phyloP scores from a whole-genome alignment of 2,113 vertebrate genomes.

The Corydoras sp. region DNA sequence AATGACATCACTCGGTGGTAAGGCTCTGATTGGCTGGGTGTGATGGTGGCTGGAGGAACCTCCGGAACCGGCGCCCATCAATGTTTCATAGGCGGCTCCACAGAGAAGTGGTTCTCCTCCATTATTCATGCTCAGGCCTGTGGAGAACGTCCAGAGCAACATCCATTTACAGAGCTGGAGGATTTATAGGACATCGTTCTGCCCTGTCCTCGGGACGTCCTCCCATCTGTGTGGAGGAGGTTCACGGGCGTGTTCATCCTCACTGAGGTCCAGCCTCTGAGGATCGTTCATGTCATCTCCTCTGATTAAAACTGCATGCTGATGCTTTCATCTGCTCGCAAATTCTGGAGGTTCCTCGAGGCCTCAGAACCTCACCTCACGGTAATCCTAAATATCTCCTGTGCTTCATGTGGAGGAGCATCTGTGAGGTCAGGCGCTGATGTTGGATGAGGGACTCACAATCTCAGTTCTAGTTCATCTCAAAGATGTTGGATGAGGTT shows the following conservation, averaged over 20 bases:
- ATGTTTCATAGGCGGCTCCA: conserved; percentile 59
- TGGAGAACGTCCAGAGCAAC: conserved; percentile 42
- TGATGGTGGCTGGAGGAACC: conserved; percentile 35
- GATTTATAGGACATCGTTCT: conserved; percentile 48
- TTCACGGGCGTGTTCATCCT: conserved; percentile 32
- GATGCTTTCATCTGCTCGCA: too few species aligned
- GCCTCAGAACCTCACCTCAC: too few species aligned
- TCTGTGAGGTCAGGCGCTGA: too few species aligned
- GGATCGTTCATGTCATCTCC: conserved; percentile 18
- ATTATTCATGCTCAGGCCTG: conserved; percentile 55
- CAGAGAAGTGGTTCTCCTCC: conserved; percentile 48
- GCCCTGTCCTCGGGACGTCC: conserved; percentile 17
- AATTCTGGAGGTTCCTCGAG: too few species aligned
- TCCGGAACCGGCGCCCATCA: conserved; percentile 54
- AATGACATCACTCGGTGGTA: conserved; percentile 34
- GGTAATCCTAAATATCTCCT: too few species aligned
- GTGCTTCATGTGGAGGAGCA: too few species aligned
- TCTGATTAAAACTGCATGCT: conserved; percentile 22
- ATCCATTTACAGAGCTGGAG: conserved; percentile 59
- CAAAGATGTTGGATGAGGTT: too few species aligned
- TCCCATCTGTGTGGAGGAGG: conserved; percentile 30
- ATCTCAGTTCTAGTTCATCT: too few species aligned
- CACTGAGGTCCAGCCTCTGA: conserved; percentile 9
- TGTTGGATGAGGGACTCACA: too few species aligned
- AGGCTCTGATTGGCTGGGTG: conserved; percentile 60